Evolutionary conservation across 2,797 vertebrate species (phyloP).

Genomic region (Helarctos malayanus): DNA sequence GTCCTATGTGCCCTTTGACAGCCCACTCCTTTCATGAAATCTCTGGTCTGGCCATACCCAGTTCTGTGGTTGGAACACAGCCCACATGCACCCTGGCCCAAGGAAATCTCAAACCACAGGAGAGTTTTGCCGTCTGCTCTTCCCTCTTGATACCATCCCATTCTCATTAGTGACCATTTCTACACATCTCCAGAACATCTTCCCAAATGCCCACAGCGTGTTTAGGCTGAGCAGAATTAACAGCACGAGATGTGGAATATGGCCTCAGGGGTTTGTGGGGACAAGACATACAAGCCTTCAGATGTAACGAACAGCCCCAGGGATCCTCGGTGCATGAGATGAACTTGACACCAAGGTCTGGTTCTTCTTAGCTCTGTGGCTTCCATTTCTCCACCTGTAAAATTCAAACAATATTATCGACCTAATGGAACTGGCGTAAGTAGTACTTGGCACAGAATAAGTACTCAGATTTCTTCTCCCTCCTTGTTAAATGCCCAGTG

Average conservation of each 20-base stretch:
- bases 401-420: not conserved
- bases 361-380: not conserved
- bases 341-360: accelerated
- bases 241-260: not conserved
- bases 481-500: accelerated
- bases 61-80: not conserved
- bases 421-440: accelerated
- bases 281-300: not conserved
- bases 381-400: not conserved
- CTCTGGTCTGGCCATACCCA: accelerated
- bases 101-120: not conserved
- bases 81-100: accelerated
- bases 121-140: too few species aligned
- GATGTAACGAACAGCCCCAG: not conserved
- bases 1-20: not conserved
- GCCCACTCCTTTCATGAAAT: not conserved
- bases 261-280: accelerated
- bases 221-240: accelerated
- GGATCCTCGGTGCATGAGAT: accelerated
- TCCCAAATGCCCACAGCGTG: accelerated
- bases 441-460: too few species aligned
- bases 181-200: not conserved
- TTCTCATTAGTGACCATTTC: too few species aligned
- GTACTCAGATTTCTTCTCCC: accelerated
- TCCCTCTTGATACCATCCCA: accelerated